Base-by-base conservation (phyloP, 2,797 vertebrate genomes). In the Nannoperca obscura region DNA sequence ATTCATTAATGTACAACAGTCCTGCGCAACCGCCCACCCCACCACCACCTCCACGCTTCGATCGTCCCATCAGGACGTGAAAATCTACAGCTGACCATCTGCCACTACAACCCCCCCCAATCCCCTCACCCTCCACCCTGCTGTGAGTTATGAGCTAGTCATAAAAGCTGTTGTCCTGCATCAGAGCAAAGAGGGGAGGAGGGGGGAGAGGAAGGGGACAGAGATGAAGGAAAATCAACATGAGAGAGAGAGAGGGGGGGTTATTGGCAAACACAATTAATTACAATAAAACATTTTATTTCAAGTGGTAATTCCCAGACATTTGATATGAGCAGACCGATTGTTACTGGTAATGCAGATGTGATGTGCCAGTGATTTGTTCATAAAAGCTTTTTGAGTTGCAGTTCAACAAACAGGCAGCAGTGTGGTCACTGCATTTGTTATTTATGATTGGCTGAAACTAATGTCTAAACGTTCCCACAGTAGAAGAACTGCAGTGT, bases 111-210 rank as follows among this genome's bases (percentile, higher is more conserved):
- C 30, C 38, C 36, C 54, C 63, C 20, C 63, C 64, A 22, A 20
- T 34, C 55, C 46, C 50, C 62, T 44, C 53, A 6, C 50, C 61
- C 71, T 53, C 57, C 63, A 50, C 62, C 1, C 20, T 34, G 11
- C 62, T 34, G 58, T 85, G 88, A 92, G 80, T 89, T 85, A 91
- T 38, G 71, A 86, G 79, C 44, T 80, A 53, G 66, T 81, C 83
- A 83, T 86, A 86, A 91, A 90, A 89, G 55, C 78, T 64, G 81
- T 82, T 79, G 84, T 88, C 81, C 78, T 74, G 71, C 68, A 69
- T 69, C 62, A 40, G 34, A 58, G 58, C 44, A 20, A 19, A 10
- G 5, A 32, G 10, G 40, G 24, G 11, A 22, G 13, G 38, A 5
- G 32, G 32, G 5, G 32, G 32, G 15, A 13, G 57, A 22, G n/a